Evolutionary conservation across 1,140 invertebrate genomes (phyloP), one percentile per base, ranked within the genome.

Genomic region (Zaprionus africanus): DNA sequence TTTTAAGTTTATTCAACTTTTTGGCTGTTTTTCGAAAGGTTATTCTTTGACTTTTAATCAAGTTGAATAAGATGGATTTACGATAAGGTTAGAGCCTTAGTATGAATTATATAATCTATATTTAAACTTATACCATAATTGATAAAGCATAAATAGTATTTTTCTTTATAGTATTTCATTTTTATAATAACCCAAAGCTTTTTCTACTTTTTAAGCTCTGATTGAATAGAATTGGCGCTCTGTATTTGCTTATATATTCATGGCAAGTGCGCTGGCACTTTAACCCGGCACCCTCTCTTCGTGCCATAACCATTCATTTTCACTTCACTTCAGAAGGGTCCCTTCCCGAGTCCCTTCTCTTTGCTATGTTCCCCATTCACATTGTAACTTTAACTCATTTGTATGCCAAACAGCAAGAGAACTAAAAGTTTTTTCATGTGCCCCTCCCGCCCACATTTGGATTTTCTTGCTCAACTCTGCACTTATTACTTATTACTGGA

Each of bases 401-500:
- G 85, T 88, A 88, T 88, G 85, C 85, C 81, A 90, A 88, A 82
- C 85, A 88, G 85, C 81, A 85, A 75, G 53, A 66, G 71, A 88
- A 90, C 85, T 88, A 90, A 88, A 88, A 88, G 85, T 88, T 88
- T 90, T 80, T 85, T 79, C 81, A 75, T 81, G 74, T 84, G 78
- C 81, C 81, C 67, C 63, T 59, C 41, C 70, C 49, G 11, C 24
- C 34, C 9, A 71, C 22, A 82, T 71, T 76, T 82, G 68, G 68
- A 61, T 70, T 77, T 69, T 78, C 62, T 72, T 73, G 81, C 73
- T 58, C 64, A 65, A 38, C 78, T 85, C 69, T 70, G 85, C 85
- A 88, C 85, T 88, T 88, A 88, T 90, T 88, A 88, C 85, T 90
- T 88, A 90, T 88, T 88, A 88, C 85, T 79, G 78, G 76, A 90